Conservation (phyloP, 1,140 invertebrate species). For the Rhagoletis pomonella region DNA sequence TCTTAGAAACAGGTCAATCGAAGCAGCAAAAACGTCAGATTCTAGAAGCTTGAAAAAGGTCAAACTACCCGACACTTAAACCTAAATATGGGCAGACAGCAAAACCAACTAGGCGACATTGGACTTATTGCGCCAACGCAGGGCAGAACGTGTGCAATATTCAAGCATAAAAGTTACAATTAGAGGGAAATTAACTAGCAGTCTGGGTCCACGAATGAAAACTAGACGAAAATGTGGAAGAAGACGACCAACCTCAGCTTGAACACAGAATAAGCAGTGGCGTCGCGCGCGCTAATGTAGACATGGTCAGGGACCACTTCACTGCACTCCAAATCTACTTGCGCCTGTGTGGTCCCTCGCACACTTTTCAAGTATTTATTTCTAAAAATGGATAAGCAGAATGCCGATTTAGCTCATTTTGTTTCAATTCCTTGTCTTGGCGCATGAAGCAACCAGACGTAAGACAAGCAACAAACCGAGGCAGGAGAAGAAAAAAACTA, state of each 20-base stretch:
- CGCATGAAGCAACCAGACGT: neutral
- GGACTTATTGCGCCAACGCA: neutral
- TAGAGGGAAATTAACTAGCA: neutral
- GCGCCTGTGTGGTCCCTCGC: constrained; percentile 35
- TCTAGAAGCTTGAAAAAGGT: constrained; percentile 30
- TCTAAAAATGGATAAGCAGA: constrained; percentile 47
- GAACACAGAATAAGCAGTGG: neutral
- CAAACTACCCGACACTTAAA: constrained; percentile 3
- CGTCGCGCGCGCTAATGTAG: neutral
- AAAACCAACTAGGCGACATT: neutral
- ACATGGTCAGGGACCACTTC: constrained; percentile 49
- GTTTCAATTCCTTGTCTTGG: neutral
- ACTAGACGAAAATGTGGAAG: neutral
- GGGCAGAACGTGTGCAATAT: neutral
- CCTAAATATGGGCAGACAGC: neutral
- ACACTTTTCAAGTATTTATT: neutral
- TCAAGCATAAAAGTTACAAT: constrained; percentile 36
- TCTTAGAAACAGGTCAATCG: neutral
- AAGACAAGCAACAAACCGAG: neutral
- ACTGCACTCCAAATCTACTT: neutral
- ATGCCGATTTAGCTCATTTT: constrained; percentile 15
- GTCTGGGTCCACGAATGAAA: neutral
- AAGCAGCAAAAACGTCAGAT: neutral
- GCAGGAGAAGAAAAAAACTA: neutral
- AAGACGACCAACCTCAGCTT: neutral